phyloP scores from a whole-genome alignment of 1,140 invertebrate genomes.

The Pseudomyrmex sp. region DNA sequence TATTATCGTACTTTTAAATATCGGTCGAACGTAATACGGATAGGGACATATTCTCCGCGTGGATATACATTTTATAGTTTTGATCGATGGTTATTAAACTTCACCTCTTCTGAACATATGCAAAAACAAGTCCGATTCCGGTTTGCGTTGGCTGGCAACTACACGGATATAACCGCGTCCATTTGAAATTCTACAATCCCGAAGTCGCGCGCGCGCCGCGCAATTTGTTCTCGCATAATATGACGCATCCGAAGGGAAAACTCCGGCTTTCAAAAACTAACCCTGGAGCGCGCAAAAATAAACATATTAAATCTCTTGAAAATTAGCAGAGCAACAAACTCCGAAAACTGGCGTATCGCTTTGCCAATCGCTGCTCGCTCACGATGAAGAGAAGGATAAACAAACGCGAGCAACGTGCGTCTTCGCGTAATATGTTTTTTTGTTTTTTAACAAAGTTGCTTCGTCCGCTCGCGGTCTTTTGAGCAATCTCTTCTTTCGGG shows the following conservation, averaged over 20 bases:
- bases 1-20: no score
- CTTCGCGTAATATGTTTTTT: background rate
- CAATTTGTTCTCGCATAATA: slow-evolving; percentile 57
- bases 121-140: slow-evolving; percentile 41
- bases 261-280: slow-evolving; percentile 33
- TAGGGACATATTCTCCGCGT: background rate
- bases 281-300: background rate
- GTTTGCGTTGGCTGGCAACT: slow-evolving; percentile 42
- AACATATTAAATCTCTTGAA: background rate
- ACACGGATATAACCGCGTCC: slow-evolving; percentile 19
- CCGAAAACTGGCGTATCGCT: background rate
- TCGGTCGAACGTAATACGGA: background rate
- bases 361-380: no score
- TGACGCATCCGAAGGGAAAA: slow-evolving; percentile 44
- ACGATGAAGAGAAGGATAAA: background rate
- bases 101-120: slow-evolving; percentile 23
- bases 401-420: background rate
- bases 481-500: no score
- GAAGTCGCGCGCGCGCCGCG: slow-evolving; percentile 30
- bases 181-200: slow-evolving; percentile 58
- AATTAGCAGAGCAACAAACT: no score
- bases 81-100: slow-evolving; percentile 57
- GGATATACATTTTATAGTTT: slow-evolving; percentile 30
- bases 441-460: slow-evolving; percentile 22
- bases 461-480: background rate